Conservation (phyloP, 2,797 vertebrate genomes). For the Enteromius anoplus region DNA sequence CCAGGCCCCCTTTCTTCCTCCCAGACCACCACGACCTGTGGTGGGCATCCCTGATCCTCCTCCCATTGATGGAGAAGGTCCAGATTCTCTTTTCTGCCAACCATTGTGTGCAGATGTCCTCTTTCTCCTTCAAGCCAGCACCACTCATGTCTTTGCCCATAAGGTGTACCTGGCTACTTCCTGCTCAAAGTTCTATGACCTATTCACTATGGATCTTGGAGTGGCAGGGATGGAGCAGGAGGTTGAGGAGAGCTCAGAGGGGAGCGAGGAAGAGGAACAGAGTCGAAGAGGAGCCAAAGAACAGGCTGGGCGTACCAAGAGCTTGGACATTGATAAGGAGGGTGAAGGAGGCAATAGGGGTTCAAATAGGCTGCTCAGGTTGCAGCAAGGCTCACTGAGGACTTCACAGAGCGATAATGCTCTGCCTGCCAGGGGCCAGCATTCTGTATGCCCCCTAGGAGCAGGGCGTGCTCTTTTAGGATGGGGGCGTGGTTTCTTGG, state of each 20-base stretch:
- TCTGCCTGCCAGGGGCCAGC: slow-evolving; percentile 70
- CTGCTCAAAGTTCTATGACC: slow-evolving; percentile 91
- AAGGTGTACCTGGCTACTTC: slow-evolving; percentile 90
- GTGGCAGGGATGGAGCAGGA: slow-evolving; percentile 57
- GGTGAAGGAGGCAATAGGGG: slow-evolving; percentile 67
- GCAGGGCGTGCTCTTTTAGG: slow-evolving; percentile 75
- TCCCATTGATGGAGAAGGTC: slow-evolving; percentile 73
- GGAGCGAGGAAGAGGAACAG: slow-evolving; percentile 76
- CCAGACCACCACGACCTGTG: slow-evolving; percentile 84
- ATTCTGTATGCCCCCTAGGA: slow-evolving; percentile 64
- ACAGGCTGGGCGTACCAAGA: slow-evolving; percentile 81
- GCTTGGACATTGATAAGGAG: slow-evolving; percentile 81
- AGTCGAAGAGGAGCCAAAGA: slow-evolving; percentile 79
- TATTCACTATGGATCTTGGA: slow-evolving; percentile 81
- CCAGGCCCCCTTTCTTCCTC: slow-evolving; percentile 88
- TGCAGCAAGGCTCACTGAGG: slow-evolving; percentile 75
- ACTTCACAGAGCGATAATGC: slow-evolving; percentile 83
- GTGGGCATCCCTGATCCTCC: slow-evolving; percentile 85
- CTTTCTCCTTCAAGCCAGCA: slow-evolving; percentile 82
- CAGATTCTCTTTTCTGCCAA: slow-evolving; percentile 81
- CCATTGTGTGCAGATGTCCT: slow-evolving; percentile 86
- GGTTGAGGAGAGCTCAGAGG: slow-evolving; percentile 65
- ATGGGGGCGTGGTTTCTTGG: slow-evolving; percentile 87
- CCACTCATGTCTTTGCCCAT: slow-evolving; percentile 85
- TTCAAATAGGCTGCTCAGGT: slow-evolving; percentile 67